Evolutionary conservation across 2,797 vertebrate genomes (phyloP).

Genomic region (Takifugu ocellatus): DNA sequence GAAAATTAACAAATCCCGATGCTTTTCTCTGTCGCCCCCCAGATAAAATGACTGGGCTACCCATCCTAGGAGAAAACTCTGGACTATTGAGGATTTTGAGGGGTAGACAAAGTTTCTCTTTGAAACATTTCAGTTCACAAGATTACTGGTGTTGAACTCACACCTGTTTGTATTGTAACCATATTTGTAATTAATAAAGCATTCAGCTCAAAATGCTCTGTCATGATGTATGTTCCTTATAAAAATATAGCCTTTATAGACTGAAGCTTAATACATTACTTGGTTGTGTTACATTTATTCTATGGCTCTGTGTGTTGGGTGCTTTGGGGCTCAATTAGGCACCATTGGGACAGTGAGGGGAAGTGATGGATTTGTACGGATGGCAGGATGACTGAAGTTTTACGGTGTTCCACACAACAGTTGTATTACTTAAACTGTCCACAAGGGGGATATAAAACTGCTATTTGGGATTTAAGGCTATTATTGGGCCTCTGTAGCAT

Average conservation of each 20-base stretch:
- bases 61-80: not conserved
- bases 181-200: not conserved
- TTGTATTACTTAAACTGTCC: slow-evolving; percentile 20
- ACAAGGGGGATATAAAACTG: slow-evolving; percentile 42
- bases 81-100: not conserved
- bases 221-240: no score
- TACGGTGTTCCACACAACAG: not conserved
- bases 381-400: not conserved
- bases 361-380: no score
- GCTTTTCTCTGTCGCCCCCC: not conserved
- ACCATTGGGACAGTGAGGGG: no score
- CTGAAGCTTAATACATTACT: no score
- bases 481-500: not conserved
- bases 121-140: no score
- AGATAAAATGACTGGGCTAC: slow-evolving; percentile 40
- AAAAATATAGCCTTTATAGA: no score
- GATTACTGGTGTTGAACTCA: not conserved
- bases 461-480: not conserved
- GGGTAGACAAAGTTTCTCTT: no score
- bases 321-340: no score
- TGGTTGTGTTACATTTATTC: no score
- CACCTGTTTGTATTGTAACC: not conserved
- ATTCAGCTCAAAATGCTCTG: not conserved
- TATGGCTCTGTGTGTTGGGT: no score
- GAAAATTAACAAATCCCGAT: not conserved